Base-by-base conservation (phyloP, 2,113 vertebrate genomes). In the Delphinus delphis region DNA sequence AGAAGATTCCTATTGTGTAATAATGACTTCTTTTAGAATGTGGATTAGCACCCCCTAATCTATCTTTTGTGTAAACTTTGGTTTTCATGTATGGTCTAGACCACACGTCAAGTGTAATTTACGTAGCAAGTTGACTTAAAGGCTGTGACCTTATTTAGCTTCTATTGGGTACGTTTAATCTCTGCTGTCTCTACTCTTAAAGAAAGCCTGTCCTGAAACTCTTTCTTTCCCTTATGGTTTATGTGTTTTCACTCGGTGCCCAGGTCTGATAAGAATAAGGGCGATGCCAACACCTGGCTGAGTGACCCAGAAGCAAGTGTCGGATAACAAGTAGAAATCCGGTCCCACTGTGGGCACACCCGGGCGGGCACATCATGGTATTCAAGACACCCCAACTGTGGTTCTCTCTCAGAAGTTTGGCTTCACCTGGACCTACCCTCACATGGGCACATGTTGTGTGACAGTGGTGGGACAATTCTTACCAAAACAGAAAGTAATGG, bases 321-420 rank as follows among this genome's bases (percentile, higher is more conserved):
- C 6, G 10, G 50, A 33, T 53, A 8, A 8, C 14, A 38, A 25
- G 44, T 0, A 62, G 67, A 79, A 80, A 60, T 26, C 23, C 26
- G 11, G n/a, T 5, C 36, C 65, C 18, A 3, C 21, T 5, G 21
- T 80, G 77, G 53, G 53, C 23, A 4, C 77, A 55, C 76, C 50
- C 11, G 7, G 33, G 50, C 2, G 8, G 77, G 77, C 53, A 36
- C 33, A 10, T 23, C 25, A 21, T 36, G 5, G n/a, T 10, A 6
- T 12, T 25, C 2, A 3, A 28, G 21, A 79, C 4, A 15, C 7
- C 28, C 28, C 2, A 67, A 3, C 0, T 38, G 3, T 1, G 44
- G 36, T 4, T 77, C 47, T 60, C 25, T 47, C 25, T 55, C 33
- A 31, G 67, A 31, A 44, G 15, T 5, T 9, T 28, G 25, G 20